Evolutionary conservation across 2,888 invertebrate species (phyloP), one percentile per base, ranked within the genome.

Genomic region (Drosophila peninsularis): DNA sequence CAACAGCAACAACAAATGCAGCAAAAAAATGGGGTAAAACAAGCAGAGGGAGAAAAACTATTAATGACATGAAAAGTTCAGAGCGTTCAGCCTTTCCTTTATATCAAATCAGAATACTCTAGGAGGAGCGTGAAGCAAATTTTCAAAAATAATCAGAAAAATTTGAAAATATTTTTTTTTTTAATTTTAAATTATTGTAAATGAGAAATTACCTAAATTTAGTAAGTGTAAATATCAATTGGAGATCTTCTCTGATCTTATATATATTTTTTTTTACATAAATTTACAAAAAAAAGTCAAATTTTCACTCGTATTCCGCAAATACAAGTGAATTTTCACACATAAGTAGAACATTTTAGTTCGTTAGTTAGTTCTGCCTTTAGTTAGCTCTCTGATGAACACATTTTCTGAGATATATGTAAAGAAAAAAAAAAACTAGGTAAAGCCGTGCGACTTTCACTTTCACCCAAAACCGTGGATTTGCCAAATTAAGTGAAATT

Each of bases 51-150:
- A 53, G 39, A 47, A 45, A 62, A 57, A 67, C 67, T 62, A 72
- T 72, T 62, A 74, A 77, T 71, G 63, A 63, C 50, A 52, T 65
- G 66, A 77, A 61, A 65, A 61, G 54, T 57, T 57, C 60, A 71
- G 77, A 58, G 70, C 45, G 60, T 37, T 60, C 44, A 17, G 27
- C 9, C 30, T 44, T 27, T 55, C 71, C 32, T 4, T 42, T 6
- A 36, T n/a, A 30, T 44, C 37, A 47, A 37, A 19, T 52, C 9
- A 5, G 37, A 45, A 45, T 17, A 30, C 63, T 3, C 63, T 50
- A 3, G 11, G 30, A 13, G 5, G 2, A n/a, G n/a, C n/a, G n/a
- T 5, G 11, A 47, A 10, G 17, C 14, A n/a, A n/a, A 2, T 10
- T 30, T 6, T 30, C 24, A 24, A 24, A 24, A 30, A 30, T 9